Conservation (phyloP, 1,140 invertebrate species). For the Rhagoletis zephyria region DNA sequence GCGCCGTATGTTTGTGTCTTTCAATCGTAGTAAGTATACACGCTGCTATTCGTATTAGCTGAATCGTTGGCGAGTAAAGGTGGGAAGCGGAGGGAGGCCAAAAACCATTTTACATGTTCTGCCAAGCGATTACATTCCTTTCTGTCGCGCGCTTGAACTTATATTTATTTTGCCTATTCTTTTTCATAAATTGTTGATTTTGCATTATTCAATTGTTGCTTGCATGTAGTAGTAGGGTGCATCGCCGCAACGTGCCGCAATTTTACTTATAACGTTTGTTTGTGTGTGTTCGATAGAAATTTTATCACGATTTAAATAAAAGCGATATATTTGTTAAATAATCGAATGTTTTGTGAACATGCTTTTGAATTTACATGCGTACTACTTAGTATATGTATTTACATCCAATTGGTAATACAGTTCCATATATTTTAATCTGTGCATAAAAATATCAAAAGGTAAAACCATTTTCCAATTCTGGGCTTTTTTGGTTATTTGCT, state of each 20-base stretch:
- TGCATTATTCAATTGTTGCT: conserved; percentile 31
- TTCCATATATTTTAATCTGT: too few species aligned
- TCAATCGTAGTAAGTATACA: not conserved
- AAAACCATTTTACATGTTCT: not conserved
- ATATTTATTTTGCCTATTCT: not conserved
- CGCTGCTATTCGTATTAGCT: not conserved
- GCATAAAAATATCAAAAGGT: too few species aligned
- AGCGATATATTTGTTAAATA: conserved; percentile 18
- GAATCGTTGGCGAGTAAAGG: not conserved
- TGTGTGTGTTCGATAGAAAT: not conserved
- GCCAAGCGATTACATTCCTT: not conserved
- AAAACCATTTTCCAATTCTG: too few species aligned
- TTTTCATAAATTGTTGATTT: not conserved
- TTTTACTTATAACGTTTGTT: not conserved
- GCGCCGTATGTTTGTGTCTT: not conserved
- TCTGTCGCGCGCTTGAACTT: not conserved
- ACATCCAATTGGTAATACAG: too few species aligned
- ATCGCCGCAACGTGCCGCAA: not conserved
- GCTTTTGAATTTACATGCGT: too few species aligned
- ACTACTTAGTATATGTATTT: too few species aligned
- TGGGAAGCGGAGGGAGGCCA: not conserved
- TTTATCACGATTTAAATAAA: conserved; percentile 52
- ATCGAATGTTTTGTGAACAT: too few species aligned
- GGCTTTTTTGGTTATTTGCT: too few species aligned
- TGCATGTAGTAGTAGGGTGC: not conserved